Percentiles rank a stretch among this genome's conserved stretches.
These are phyloP conservation scores for Accipiter cooperii DNA, from an alignment of 2,113 vertebrate genomes.

Conservation along the genomic window DNA sequence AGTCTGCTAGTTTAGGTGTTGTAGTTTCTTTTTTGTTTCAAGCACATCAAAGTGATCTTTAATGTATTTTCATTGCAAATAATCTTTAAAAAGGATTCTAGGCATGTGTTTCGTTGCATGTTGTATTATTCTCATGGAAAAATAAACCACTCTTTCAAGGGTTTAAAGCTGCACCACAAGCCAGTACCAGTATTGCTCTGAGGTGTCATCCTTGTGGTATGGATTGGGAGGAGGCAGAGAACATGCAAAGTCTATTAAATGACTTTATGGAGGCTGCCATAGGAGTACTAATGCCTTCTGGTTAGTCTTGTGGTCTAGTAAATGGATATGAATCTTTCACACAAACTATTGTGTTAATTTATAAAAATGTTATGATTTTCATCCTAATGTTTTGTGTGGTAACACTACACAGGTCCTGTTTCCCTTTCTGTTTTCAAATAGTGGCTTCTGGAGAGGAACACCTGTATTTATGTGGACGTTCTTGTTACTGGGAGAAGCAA, in stretches of 20 bases:
- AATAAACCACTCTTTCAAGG: neutral
- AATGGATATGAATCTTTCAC: neutral
- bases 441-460: neutral
- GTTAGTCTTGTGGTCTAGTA: neutral
- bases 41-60: neutral
- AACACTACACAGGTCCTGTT: neutral
- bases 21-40: neutral
- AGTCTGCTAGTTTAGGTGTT: neutral
- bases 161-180: neutral
- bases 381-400: neutral
- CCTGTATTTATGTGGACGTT: neutral
- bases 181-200: neutral
- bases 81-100: neutral
- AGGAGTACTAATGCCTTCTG: neutral
- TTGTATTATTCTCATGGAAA: neutral
- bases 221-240: neutral
- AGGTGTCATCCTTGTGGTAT: neutral
- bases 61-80: neutral
- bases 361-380: neutral
- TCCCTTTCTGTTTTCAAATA: neutral
- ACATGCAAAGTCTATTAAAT: neutral
- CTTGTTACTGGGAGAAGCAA: neutral
- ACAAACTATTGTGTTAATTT: neutral
- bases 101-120: rapidly evolving
- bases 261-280: neutral